A percentile compares a stretch with the other conserved stretches of the same genome.
Conservation (phyloP, 1,140 invertebrate species). For the Drosophila nigrodunni region DNA sequence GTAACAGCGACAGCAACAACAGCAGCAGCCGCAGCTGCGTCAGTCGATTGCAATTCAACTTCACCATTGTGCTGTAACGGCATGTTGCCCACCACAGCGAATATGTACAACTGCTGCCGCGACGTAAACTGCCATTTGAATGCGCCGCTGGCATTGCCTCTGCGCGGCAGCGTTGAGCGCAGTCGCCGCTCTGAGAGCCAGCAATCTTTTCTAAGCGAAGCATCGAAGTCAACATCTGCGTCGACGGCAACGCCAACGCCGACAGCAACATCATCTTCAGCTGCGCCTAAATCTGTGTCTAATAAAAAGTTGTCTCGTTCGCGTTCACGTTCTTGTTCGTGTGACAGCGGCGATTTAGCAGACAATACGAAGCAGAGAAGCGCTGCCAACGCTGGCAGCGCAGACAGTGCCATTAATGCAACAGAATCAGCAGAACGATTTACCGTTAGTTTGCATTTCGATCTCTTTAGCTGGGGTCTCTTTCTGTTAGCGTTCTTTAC, state of each 20-base stretch:
- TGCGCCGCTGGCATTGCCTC: slow-evolving; percentile 45
- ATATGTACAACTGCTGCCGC: slow-evolving; percentile 72
- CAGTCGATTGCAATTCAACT: slow-evolving; percentile 53
- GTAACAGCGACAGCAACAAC: slow-evolving; percentile 32
- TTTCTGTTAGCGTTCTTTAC: slow-evolving; percentile 90
- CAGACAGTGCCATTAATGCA: slow-evolving; percentile 25
- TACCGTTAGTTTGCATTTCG: slow-evolving; percentile 89
- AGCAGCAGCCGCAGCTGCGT: slow-evolving; percentile 16
- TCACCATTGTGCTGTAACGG: slow-evolving; percentile 79
- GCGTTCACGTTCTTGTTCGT: slow-evolving; percentile 47
- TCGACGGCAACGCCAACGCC: slow-evolving; percentile 40
- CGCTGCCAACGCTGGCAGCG: not conserved
- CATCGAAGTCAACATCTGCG: slow-evolving; percentile 27
- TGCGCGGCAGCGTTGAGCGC: slow-evolving; percentile 59
- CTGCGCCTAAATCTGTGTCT: slow-evolving; percentile 41
- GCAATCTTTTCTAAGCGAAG: slow-evolving; percentile 54
- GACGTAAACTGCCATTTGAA: slow-evolving; percentile 79
- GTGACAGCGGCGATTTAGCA: slow-evolving; percentile 8
- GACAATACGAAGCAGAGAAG: slow-evolving; percentile 15
- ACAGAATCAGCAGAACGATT: slow-evolving; percentile 62
- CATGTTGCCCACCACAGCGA: slow-evolving; percentile 48
- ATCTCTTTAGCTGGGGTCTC: slow-evolving; percentile 90
- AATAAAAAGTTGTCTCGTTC: slow-evolving; percentile 53
- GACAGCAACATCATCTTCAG: slow-evolving; percentile 43
- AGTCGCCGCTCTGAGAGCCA: slow-evolving; percentile 57